Conservation (phyloP, 2,113 vertebrate genomes). For the Eulemur rufifrons region DNA sequence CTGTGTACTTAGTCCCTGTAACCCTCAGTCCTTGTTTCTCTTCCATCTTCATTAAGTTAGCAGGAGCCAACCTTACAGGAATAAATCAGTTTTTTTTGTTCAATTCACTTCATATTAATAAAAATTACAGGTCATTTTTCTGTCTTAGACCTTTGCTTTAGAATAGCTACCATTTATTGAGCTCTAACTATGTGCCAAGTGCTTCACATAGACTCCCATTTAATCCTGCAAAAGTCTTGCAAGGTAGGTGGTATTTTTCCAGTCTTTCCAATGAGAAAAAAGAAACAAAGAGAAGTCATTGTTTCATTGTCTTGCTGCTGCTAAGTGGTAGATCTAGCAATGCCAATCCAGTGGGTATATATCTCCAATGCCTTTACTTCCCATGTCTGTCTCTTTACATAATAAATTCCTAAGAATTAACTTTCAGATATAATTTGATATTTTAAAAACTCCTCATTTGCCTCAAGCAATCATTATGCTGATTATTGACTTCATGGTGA, state of each 20-base stretch:
- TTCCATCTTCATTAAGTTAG: constrained; percentile 50
- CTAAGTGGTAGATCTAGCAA: background rate
- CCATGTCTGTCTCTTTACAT: background rate
- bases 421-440: constrained; percentile 34
- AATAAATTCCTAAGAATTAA: background rate
- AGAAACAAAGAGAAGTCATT: background rate
- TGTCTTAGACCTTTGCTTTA: constrained; percentile 62
- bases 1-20: background rate
- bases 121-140: constrained; percentile 51
- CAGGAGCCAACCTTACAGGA: background rate
- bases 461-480: background rate
- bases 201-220: constrained; percentile 34
- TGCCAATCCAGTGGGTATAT: background rate
- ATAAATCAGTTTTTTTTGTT: constrained; percentile 49
- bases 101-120: constrained; percentile 60
- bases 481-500: background rate
- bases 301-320: background rate
- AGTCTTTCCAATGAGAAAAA: background rate
- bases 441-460: background rate
- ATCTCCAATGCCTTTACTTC: background rate
- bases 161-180: constrained; percentile 41
- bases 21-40: background rate
- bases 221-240: constrained; percentile 1
- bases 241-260: constrained; percentile 64
- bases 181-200: constrained; percentile 43